A percentile compares a stretch with the other conserved stretches of the same genome.
These are phyloP conservation scores for Catharus ustulatus DNA, from an alignment of 2,797 vertebrate genomes.

Conservation along the genomic window DNA sequence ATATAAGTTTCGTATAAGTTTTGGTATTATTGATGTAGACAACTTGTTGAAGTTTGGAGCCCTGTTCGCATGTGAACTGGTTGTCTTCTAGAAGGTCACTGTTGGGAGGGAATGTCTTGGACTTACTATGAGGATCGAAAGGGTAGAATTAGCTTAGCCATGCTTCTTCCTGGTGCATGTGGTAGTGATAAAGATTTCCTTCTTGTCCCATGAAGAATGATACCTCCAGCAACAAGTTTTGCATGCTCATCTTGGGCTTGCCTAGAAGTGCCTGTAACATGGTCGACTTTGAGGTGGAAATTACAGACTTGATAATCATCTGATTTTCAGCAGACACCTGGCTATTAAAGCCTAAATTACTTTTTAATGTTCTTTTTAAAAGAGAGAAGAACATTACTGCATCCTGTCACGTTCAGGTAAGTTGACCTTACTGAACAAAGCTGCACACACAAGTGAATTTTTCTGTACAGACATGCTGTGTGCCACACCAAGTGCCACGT, in stretches of 20 bases:
- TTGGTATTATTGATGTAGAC: not conserved
- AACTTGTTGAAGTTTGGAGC: not conserved
- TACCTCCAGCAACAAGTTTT: not conserved
- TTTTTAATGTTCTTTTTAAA: not conserved
- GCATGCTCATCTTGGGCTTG: not conserved
- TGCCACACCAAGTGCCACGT: rapidly evolving
- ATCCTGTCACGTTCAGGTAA: not conserved
- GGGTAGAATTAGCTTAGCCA: not conserved
- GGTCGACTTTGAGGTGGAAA: slow-evolving; percentile 2
- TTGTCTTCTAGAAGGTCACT: not conserved
- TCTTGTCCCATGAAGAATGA: not conserved
- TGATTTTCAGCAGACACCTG: not conserved
- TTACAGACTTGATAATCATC: not conserved
- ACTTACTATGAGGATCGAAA: not conserved
- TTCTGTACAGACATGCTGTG: not conserved
- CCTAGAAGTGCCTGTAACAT: not conserved
- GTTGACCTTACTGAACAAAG: not conserved
- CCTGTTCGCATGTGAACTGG: not conserved
- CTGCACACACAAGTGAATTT: not conserved
- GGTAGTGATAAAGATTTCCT: not conserved
- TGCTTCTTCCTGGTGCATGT: not conserved
- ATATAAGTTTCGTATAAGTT: not conserved
- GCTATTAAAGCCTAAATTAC: not conserved
- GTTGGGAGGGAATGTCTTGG: not conserved
- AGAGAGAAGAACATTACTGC: not conserved